phyloP scores from a whole-genome alignment of 2,888 invertebrate species.

The Tipula unca region DNA sequence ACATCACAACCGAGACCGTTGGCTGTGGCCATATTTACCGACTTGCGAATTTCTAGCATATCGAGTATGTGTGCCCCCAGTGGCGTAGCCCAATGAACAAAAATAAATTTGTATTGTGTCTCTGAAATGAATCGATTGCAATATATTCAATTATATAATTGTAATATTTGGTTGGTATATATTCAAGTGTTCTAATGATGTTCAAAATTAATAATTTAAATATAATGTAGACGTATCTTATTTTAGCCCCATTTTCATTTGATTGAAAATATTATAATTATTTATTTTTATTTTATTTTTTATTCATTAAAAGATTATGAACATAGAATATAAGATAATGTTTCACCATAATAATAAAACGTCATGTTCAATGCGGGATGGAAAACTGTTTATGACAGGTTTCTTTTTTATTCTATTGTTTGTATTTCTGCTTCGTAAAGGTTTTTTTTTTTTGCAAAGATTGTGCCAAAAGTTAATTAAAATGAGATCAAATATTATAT shows the following conservation, averaged over 20 bases:
- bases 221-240: no score
- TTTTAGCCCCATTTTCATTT: not conserved
- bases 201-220: no score
- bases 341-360: not conserved
- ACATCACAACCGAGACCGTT: no score
- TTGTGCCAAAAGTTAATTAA: not conserved
- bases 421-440: not conserved
- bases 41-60: no score
- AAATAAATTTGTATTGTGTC: no score
- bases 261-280: not conserved
- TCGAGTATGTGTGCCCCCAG: no score
- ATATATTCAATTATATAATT: no score
- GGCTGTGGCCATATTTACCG: no score
- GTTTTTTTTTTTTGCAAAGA: not conserved
- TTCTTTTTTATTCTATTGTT: not conserved
- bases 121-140: no score
- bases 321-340: not conserved
- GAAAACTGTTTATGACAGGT: not conserved
- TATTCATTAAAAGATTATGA: not conserved
- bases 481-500: not conserved
- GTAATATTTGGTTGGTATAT: no score
- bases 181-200: no score
- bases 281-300: not conserved
- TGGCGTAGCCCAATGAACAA: no score
- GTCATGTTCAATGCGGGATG: not conserved